Conservation (phyloP, 2,797 vertebrate species). For the Myotis myotis region DNA sequence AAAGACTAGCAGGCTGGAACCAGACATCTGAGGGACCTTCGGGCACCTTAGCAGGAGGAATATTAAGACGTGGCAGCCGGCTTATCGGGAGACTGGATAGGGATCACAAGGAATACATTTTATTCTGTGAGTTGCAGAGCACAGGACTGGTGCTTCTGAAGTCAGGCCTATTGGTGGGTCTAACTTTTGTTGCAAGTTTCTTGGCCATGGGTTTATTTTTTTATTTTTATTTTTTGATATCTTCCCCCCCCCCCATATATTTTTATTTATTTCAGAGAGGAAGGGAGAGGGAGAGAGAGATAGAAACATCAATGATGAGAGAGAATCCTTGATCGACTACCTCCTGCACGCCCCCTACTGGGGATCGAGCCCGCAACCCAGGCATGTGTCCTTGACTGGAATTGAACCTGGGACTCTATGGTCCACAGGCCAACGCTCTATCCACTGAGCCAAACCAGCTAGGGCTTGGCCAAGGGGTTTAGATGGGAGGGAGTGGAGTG, state of each 20-base stretch:
- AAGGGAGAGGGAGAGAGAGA: no score
- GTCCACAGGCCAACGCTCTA: no score
- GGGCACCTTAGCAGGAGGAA: constrained; percentile 39
- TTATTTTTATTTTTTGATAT: no score
- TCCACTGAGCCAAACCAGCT: no score
- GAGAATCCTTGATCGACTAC: no score
- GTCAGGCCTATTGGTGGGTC: background rate
- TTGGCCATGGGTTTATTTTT: background rate
- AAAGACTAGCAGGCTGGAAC: constrained; percentile 57
- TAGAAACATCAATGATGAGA: no score
- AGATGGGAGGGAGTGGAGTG: background rate
- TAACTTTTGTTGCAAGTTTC: background rate
- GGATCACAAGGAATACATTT: constrained; percentile 60
- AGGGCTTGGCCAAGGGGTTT: background rate
- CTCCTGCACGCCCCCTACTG: no score
- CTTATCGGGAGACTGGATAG: constrained; percentile 34
- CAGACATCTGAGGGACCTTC: constrained; percentile 35
- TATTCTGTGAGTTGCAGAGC: background rate
- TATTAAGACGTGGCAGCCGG: constrained; percentile 50
- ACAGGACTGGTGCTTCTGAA: background rate
- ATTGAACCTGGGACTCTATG: no score
- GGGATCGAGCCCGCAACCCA: no score
- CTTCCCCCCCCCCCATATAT: no score
- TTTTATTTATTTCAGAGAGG: no score
- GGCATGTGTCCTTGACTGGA: no score